phyloP scores from a whole-genome alignment of 2,797 vertebrate species.

The Macropus fuliginosus region DNA sequence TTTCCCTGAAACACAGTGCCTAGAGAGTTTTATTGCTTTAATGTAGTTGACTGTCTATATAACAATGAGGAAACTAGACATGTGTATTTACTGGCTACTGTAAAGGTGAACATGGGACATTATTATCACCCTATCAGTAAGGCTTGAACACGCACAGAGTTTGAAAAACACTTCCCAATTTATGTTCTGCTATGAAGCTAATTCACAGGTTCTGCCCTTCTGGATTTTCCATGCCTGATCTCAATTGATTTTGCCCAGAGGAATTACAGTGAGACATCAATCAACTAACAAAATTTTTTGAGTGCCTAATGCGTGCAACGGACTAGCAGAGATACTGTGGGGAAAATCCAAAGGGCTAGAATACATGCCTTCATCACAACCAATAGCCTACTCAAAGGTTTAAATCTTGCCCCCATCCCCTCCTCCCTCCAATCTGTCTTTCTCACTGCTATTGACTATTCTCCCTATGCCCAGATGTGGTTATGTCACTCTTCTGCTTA shows the following conservation, averaged over 20 bases:
- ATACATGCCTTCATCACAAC: neutral
- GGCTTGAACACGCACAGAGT: conserved; percentile 22
- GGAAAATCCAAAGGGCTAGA: neutral
- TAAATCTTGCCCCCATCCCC: neutral
- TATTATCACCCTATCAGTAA: conserved; percentile 59
- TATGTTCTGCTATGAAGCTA: conserved; percentile 61
- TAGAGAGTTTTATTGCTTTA: conserved; percentile 65
- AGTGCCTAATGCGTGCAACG: neutral
- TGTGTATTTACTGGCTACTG: conserved; percentile 55
- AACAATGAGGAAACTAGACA: conserved; percentile 53
- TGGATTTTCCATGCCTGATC: conserved; percentile 57
- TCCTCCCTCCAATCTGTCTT: neutral
- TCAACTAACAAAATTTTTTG: conserved; percentile 33
- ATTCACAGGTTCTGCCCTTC: conserved; percentile 18
- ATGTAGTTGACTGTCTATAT: conserved; percentile 66
- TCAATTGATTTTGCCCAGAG: conserved; percentile 45
- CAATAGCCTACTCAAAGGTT: neutral
- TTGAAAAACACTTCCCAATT: conserved; percentile 62
- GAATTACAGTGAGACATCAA: conserved; percentile 51
- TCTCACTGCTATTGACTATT: neutral
- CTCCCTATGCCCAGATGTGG: neutral
- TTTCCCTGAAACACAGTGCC: conserved; percentile 67
- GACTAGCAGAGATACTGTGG: neutral
- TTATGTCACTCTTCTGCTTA: neutral
- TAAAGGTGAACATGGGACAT: conserved; percentile 52